Base-by-base conservation (phyloP, 2,797 vertebrate genomes). In the Phataginus tetradactyla region DNA sequence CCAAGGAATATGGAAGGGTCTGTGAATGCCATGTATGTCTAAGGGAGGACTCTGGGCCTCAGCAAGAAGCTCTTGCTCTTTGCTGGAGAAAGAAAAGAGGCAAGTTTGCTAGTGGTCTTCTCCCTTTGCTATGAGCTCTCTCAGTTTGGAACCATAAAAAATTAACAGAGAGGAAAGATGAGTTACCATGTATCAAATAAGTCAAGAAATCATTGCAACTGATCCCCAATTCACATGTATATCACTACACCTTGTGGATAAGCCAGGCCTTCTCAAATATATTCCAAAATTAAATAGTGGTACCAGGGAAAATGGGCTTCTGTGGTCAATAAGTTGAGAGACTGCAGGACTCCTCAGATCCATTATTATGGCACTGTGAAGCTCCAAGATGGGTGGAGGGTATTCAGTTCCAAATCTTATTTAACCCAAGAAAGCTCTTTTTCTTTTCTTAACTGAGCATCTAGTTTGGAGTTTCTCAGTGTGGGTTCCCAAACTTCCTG, bases 261-360 rank as follows among this genome's bases (percentile, higher is more conserved):
- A 90, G 17, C 23, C 32, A 92, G n/a, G 6, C 10, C 32, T 66
- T 95, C 72, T 93, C 29, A 71, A 92, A 71, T 39, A 9, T 51
- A 87, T 79, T 63, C 18, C 9, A 51, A 57, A 81, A 94, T 49
- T 80, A 69, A 66, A 66, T 34, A n/a, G 45, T 53, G 39, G 57
- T 84, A 25, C 21, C 53, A 74, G 74, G 9, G 15, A 42, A 37
- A 42, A 25, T 32, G 57, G 20, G 7, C 8, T 90, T 75, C 29
- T 71, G 68, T 61, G 34, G 57, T 61, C 68, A 89, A 72, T 69
- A 64, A 55, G n/a, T 95, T 95, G 59, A 87, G 72, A 90, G 63
- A 86, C 21, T 37, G 27, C 15, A 55, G 49, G 59, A 34, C 21
- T 34, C 51, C 42, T 72, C 79, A 53, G 57, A 29, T 74, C 42